Conservation (phyloP, 2,113 vertebrate species). For the Pituophis catenifer region DNA sequence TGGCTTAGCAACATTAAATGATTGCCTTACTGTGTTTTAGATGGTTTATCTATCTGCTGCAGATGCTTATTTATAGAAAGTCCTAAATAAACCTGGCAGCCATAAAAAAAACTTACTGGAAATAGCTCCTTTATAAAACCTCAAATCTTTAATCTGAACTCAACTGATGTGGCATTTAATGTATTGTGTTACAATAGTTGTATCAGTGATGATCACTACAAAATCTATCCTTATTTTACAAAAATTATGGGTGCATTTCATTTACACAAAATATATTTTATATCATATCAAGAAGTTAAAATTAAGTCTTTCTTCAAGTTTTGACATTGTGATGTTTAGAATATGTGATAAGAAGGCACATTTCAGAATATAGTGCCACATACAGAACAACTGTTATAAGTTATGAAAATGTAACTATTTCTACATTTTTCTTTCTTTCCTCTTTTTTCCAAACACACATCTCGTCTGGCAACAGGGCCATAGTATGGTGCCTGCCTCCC, state of each 20-base stretch:
- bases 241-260: background rate
- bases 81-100: background rate
- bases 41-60: constrained; percentile 8
- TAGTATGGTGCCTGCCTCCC: background rate
- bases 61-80: constrained; percentile 20
- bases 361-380: background rate
- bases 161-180: background rate
- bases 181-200: background rate
- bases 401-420: too few relatives aligned
- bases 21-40: background rate
- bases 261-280: background rate
- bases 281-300: background rate
- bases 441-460: background rate
- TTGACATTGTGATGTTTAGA: background rate
- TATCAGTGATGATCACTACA: background rate
- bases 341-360: background rate
- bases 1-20: background rate
- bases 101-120: background rate
- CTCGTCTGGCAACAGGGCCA: background rate
- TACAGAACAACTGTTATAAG: too few relatives aligned
- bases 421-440: too few relatives aligned
- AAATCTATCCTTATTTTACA: background rate
- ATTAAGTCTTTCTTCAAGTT: background rate
- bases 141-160: background rate
- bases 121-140: background rate